Base-by-base conservation (phyloP, 2,797 vertebrate genomes). In the Morelia viridis region DNA sequence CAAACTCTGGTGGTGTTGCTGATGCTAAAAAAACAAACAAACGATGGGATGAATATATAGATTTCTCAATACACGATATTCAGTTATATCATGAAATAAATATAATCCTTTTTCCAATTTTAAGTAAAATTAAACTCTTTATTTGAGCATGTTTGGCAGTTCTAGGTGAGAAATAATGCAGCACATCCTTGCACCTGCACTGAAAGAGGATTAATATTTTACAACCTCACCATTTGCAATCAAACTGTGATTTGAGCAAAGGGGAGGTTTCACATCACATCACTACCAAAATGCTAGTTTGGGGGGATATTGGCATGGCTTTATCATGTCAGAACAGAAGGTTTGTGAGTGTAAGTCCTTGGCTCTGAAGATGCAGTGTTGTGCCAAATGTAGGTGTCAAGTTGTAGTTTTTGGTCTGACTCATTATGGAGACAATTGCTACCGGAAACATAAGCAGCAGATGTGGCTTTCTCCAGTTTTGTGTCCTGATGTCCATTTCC, bases 301-400 rank as follows among this genome's bases (percentile, higher is more conserved):
- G 68, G 31, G 46, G 85, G 26, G 26, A 90, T 31, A 87, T 90
- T 87, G 57, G n/a, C 56, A 58, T 26, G 12, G 92, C 89, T 88
- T 92, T 92, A 92, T 92, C 89, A 83, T 62, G 85, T 92, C 53
- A n/a, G n/a, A 90, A 92, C 80, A 89, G 90, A 86, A 90, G 80
- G 85, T 64, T 83, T 87, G 46, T 90, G 68, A 80, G 56, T 56
- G 85, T 62, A 90, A 87, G 92, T 60, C 89, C 60, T 92, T 92
- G 89, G 89, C 92, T 64, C 50, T 84, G 68, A 56, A 88, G 26
- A 26, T 80, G 19, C 22, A 35, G 87, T 53, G 22, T 26, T 15
- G 35, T 80, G 85, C 92, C 92, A 84, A 50, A 28, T 53, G 64
- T 92, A 90, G 58, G 68, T 92, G 89, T 88, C 85, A 88, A 83